A percentile compares a stretch with the other conserved stretches of the same genome.
Conservation (phyloP, 2,888 invertebrate genomes). For the Caenorhabditis panamensis region DNA sequence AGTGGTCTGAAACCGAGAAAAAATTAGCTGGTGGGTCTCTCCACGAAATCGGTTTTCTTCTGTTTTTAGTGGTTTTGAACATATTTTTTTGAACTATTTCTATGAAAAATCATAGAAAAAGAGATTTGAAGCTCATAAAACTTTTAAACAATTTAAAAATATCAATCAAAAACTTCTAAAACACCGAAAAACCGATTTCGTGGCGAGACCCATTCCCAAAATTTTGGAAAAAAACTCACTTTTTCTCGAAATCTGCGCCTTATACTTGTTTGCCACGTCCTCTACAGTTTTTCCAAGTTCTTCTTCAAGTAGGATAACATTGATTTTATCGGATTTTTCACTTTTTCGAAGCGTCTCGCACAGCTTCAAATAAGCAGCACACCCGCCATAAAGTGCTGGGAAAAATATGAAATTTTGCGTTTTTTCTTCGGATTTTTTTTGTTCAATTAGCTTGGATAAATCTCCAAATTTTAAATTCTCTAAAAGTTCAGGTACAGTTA, state of each 20-base stretch:
- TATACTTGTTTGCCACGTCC: constrained; percentile 23
- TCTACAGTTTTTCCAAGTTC: constrained; percentile 35
- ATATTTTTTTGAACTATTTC: too few relatives aligned
- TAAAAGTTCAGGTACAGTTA: constrained; percentile 57
- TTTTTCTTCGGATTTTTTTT: neutral
- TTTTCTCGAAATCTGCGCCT: constrained; percentile 42
- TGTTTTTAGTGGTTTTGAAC: too few relatives aligned
- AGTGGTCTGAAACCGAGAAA: too few relatives aligned
- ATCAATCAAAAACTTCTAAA: too few relatives aligned
- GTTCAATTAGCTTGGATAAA: constrained; percentile 1
- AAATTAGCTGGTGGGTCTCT: too few relatives aligned
- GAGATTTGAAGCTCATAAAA: too few relatives aligned
- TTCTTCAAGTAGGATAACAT: constrained; percentile 48
- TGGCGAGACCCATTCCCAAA: too few relatives aligned
- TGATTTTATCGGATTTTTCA: neutral
- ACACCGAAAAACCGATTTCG: too few relatives aligned
- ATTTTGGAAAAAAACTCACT: too few relatives aligned
- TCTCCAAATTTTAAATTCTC: constrained; percentile 42
- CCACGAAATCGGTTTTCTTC: too few relatives aligned
- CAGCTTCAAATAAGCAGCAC: constrained; percentile 41
- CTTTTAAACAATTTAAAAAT: too few relatives aligned
- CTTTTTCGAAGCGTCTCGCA: neutral
- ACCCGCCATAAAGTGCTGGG: constrained; percentile 60
- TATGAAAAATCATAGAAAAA: too few relatives aligned
- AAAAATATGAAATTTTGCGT: constrained; percentile 34